Percentiles rank a stretch among this genome's conserved stretches.
Conservation (phyloP, 2,113 vertebrate genomes). For the Amazona guildingii region DNA sequence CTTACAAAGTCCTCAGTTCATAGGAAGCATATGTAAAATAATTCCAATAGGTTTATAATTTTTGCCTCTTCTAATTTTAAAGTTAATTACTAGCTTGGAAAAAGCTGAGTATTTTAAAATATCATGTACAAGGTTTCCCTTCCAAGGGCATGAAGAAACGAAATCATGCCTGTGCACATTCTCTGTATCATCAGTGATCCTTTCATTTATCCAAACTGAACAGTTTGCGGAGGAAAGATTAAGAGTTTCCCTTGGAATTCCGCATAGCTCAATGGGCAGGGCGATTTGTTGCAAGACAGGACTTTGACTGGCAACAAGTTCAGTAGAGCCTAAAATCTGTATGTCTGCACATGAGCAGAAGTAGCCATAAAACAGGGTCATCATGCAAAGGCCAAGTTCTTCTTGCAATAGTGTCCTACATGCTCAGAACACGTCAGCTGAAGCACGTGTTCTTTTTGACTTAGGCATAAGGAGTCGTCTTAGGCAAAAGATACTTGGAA, state of each 20-base stretch:
- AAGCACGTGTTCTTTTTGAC: not conserved
- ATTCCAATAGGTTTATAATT: not conserved
- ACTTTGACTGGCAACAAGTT: not conserved
- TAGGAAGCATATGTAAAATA: not conserved
- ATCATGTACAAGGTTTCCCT: not conserved
- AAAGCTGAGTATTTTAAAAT: not conserved
- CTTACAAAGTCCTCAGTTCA: not conserved
- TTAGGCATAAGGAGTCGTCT: not conserved
- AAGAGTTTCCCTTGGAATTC: not conserved
- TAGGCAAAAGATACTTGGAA: not conserved
- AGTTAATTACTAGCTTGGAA: not conserved
- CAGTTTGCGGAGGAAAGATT: not conserved
- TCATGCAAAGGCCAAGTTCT: not conserved
- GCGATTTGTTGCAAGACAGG: not conserved
- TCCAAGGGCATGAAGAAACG: not conserved
- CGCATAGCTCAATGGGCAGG: not conserved
- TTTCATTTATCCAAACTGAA: not conserved
- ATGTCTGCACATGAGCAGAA: fast-evolving
- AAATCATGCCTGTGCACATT: not conserved
- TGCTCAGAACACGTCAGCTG: fast-evolving
- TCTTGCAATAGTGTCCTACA: not conserved
- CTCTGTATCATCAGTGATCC: not conserved
- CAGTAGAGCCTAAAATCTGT: not conserved
- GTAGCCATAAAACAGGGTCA: not conserved
- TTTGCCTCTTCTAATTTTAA: not conserved